A percentile compares a stretch with the other conserved stretches of the same genome.
Conservation (phyloP, 2,113 vertebrate species). For the Sorex araneus region DNA sequence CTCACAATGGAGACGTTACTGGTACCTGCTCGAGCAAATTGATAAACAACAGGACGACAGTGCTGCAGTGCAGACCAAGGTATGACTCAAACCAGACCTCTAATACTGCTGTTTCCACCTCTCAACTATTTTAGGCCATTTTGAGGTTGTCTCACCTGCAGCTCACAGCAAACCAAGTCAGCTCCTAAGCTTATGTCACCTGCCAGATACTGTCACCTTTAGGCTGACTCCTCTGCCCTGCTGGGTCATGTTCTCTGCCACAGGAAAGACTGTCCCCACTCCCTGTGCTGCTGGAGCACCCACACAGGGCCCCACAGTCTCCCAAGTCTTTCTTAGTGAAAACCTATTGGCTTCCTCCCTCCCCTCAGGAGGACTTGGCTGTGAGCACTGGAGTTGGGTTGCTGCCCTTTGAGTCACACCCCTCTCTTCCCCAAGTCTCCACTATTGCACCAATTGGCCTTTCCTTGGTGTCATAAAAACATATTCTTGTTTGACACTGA, state of each 20-base stretch:
- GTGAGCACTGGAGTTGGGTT: background rate
- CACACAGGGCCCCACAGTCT: background rate
- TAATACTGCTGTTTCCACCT: background rate
- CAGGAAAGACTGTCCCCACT: background rate
- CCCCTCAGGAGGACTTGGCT: background rate
- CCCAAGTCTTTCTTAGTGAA: background rate
- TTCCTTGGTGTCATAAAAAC: background rate
- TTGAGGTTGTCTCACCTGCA: background rate
- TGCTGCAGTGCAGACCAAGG: too few species aligned
- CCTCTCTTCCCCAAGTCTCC: too few species aligned
- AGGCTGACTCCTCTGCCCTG: background rate
- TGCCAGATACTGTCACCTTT: background rate
- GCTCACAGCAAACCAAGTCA: slow-evolving; percentile 13
- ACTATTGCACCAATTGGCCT: background rate
- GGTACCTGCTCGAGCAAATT: too few species aligned
- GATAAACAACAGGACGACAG: too few species aligned
- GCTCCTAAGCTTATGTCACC: background rate
- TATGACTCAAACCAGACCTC: background rate
- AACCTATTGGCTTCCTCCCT: background rate
- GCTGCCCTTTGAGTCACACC: background rate
- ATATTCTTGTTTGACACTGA: background rate
- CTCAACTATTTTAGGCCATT: slow-evolving; percentile 29
- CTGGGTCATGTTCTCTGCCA: background rate
- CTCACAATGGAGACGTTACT: too few species aligned
- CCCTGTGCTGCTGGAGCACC: background rate